Evolutionary conservation across 2,113 vertebrate genomes (phyloP), one percentile per base, ranked within the genome.

Genomic region (Petromus typicus): DNA sequence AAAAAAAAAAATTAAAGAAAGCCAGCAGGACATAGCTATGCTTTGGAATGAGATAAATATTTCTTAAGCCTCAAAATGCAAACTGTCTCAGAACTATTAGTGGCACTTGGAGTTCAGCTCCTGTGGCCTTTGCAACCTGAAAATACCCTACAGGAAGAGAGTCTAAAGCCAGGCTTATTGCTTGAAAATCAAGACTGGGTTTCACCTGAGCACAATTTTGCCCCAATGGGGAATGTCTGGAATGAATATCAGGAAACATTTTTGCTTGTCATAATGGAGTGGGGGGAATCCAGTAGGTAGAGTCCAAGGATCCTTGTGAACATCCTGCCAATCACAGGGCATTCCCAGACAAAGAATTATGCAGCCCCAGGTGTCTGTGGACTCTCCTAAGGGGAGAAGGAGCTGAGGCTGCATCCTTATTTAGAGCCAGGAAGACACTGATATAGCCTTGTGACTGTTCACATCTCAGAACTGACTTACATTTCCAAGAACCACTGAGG

Each of bases 1-100:
- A 48, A 75, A 67, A 56, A 89, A 71, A 45, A 27, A 66, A 89
- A 57, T 57, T 57, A 59, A 93, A 45, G 57, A 87, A 64, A 48
- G 32, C 25, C 14, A 20, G 45, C 54, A 89, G 57, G 43, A 59
- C 59, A 40, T 76, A 81, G 20, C 73, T 66, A 6, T 80, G 73
- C 56, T 94, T 81, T 61, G 43, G 61, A 95, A 93, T 27, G 51
- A 88, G 34, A 3, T 57, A 67, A 90, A 30, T 67, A 51, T 73
- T 64, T 92, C 61, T 25, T n/a, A 75, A 67, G 73, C 45, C 37
- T 37, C 59, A 4, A 56, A 73, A 69, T 71, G n/a, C 37, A 73
- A 75, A 32, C 40, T 9, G 0, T 59, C 76, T 45, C 76, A 43
- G 79, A 85, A 85, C 40, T 30, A 80, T 37, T 51, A 37, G 54